Conservation (phyloP, 2,797 vertebrate species). For the Spondyliosoma cantharus region DNA sequence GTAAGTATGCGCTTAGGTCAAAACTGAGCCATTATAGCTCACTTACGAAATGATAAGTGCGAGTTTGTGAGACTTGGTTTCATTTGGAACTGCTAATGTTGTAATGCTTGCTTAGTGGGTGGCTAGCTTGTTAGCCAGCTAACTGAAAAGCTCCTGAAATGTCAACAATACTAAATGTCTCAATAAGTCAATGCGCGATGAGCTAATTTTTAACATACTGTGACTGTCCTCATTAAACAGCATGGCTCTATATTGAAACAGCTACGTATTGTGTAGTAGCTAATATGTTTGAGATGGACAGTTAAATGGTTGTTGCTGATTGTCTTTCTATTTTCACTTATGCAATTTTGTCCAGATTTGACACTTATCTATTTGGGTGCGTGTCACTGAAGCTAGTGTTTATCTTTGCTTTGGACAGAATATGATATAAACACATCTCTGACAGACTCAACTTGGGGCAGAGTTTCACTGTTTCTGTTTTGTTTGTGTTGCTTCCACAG, state of each 20-base stretch:
- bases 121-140: slow-evolving; percentile 65
- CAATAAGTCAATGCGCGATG: neutral
- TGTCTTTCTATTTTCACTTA: neutral
- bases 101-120: slow-evolving; percentile 49
- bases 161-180: slow-evolving; percentile 43
- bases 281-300: neutral
- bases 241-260: neutral
- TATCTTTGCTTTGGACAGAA: neutral
- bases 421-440: neutral
- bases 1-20: slow-evolving; percentile 41
- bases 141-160: slow-evolving; percentile 46
- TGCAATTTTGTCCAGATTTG: neutral
- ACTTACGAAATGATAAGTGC: neutral
- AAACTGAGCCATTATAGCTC: neutral
- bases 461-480: slow-evolving; percentile 22
- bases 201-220: neutral
- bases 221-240: neutral
- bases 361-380: neutral
- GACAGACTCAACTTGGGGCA: neutral
- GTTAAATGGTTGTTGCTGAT: neutral
- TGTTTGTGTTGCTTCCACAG: slow-evolving; percentile 58
- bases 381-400: neutral
- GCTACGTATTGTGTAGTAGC: neutral
- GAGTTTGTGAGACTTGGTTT: slow-evolving; percentile 22
- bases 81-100: slow-evolving; percentile 21